Conservation (phyloP, 2,888 invertebrate genomes). For the Campoplex capitator region DNA sequence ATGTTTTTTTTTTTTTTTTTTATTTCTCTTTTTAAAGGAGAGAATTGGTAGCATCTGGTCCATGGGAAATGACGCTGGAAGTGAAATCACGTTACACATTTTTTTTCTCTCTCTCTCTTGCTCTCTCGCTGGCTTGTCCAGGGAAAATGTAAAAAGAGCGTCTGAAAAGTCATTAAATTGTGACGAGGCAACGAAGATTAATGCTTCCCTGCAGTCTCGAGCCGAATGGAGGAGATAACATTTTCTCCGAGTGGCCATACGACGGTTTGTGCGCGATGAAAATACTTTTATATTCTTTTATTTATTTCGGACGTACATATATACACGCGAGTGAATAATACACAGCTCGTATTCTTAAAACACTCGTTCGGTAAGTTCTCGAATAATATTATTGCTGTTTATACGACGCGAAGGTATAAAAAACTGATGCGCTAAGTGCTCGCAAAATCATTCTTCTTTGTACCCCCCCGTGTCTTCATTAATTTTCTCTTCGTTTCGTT, state of each 20-base stretch:
- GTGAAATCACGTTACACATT: slow-evolving; percentile 53
- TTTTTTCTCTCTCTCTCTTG: not conserved
- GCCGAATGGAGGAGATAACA: slow-evolving; percentile 52
- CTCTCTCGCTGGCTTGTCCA: not conserved
- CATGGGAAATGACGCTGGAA: slow-evolving; percentile 28
- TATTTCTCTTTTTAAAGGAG: not conserved
- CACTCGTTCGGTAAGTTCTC: not conserved
- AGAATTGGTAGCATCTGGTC: slow-evolving; percentile 40
- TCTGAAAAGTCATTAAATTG: slow-evolving; percentile 37
- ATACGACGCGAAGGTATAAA: not conserved
- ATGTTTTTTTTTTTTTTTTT: not conserved
- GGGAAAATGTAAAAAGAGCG: slow-evolving; percentile 31
- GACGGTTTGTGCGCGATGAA: slow-evolving; percentile 20
- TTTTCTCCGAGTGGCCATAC: slow-evolving; percentile 45
- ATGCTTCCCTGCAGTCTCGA: not conserved
- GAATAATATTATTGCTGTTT: slow-evolving; percentile 4
- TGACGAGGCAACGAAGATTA: slow-evolving; percentile 7
- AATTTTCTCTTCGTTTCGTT: not conserved
- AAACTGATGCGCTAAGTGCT: not conserved
- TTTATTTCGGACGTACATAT: slow-evolving; percentile 3
- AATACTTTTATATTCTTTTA: slow-evolving; percentile 40
- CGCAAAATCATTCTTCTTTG: not conserved
- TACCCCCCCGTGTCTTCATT: not conserved
- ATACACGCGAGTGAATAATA: not conserved
- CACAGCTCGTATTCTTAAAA: not conserved